A percentile compares a stretch with the other conserved stretches of the same genome.
These are phyloP conservation scores for Bradysia coprophila DNA, from an alignment of 1,140 invertebrate species.

Conservation along the genomic window DNA sequence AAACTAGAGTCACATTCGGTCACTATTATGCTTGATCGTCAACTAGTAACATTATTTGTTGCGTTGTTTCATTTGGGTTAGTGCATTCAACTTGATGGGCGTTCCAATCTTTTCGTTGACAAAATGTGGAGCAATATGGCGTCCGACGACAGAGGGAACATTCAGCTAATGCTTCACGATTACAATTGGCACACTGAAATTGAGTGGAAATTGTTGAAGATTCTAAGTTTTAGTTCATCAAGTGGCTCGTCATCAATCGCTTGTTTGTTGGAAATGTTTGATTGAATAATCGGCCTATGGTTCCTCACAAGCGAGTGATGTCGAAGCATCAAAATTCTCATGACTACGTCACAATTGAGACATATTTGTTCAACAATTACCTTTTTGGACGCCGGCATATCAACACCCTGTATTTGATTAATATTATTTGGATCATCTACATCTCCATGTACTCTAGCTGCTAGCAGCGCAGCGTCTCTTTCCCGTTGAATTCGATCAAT, in stretches of 20 bases:
- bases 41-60: slow-evolving; percentile 46
- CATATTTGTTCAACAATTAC: slow-evolving; percentile 7
- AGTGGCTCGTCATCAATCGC: too few relatives aligned
- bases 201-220: slow-evolving; percentile 5
- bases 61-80: slow-evolving; percentile 25
- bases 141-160: slow-evolving; percentile 68
- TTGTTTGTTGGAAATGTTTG: too few relatives aligned
- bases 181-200: slow-evolving; percentile 66
- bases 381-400: slow-evolving; percentile 23
- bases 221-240: too few relatives aligned
- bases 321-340: too few relatives aligned
- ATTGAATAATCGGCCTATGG: too few relatives aligned
- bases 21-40: slow-evolving; percentile 28
- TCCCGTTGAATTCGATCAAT: slow-evolving; percentile 43
- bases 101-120: slow-evolving; percentile 72
- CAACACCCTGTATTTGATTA: slow-evolving; percentile 19
- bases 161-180: slow-evolving; percentile 64
- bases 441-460: slow-evolving; percentile 40
- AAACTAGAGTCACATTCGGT: too few relatives aligned
- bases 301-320: too few relatives aligned
- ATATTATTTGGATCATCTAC: slow-evolving; percentile 25
- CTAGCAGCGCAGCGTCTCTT: slow-evolving; percentile 44
- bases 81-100: slow-evolving; percentile 68
- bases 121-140: slow-evolving; percentile 73
- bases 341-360: not conserved